Evolutionary conservation across 2,797 vertebrate genomes (phyloP), one percentile per base, ranked within the genome.

Genomic region (Limnodromus scolopaceus): DNA sequence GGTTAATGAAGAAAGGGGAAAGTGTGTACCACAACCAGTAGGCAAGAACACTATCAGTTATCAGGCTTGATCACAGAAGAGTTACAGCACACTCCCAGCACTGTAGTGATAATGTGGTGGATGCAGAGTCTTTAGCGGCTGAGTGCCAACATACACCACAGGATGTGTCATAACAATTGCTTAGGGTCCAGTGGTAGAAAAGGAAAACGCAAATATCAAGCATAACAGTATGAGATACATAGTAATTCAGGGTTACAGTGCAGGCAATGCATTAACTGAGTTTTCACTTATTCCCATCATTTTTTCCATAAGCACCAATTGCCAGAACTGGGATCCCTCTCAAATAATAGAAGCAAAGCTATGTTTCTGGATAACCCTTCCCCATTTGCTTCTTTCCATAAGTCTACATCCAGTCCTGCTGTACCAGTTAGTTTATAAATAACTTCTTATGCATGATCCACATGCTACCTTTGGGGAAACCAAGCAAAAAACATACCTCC

Each of bases 1-100:
- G 13, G 49, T 86, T 95, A 90, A 95, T 66, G 43, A 46, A 71
- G 30, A 84, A 86, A 92, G 28, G 39, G 74, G 39, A 14, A 82
- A 91, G 23, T n/a, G n/a, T 36, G 20, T 25, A 45, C 23, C n/a
- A 51, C 43, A 84, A 39, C 19, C 45, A 68, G 41, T 30, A 60
- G 41, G 65, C 0, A 3, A 84, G 36, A 87, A 51, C 4, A 8
- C 3, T 61, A 39, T 63, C 48, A 54, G 36, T 81, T 86, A 28
- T 27, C 48, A 55, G 61, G 48, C 41, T 76, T 87, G 54, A 63
- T 84, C 54, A 51, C 43, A 34, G 51, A 76, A 63, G 77, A 92
- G 36, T 87, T 88, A 49, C 58, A 72, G 43, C 23, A 39, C 14
- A 9, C n/a, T 72, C 46, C 19, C 34, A 84, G 30, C 13, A 54